A percentile compares a stretch with the other conserved stretches of the same genome.
Evolutionary conservation across 2,888 invertebrate species (phyloP).

Genomic region (Pseudoips prasinana): DNA sequence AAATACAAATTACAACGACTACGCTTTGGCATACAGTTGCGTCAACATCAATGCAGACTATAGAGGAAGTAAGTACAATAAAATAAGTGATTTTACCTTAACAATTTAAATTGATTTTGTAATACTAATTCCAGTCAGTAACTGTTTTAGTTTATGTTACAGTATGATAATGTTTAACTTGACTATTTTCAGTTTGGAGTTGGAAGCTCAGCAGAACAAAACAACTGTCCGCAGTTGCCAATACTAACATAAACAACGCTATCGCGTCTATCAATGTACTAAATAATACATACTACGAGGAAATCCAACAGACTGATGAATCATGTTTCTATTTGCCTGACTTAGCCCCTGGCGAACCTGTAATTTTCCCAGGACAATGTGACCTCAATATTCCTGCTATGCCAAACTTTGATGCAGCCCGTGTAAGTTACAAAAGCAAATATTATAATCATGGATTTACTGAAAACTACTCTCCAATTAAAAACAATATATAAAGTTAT

Average conservation of each 20-base stretch:
- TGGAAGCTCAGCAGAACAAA: slow-evolving; percentile 61
- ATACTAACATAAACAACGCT: slow-evolving; percentile 39
- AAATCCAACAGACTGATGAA: slow-evolving; percentile 40
- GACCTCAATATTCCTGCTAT: slow-evolving; percentile 43
- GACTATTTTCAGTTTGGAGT: slow-evolving; percentile 48
- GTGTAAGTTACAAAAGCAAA: slow-evolving; percentile 41
- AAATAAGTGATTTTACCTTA: not conserved
- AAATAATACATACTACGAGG: slow-evolving; percentile 46
- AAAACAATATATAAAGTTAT: not conserved
- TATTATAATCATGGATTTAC: not conserved
- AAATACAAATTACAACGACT: slow-evolving; percentile 82
- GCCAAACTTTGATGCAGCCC: slow-evolving; percentile 40
- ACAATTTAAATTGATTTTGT: not conserved
- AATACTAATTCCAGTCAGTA: too few relatives aligned
- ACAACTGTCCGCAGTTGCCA: slow-evolving; percentile 33
- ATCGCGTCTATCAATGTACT: slow-evolving; percentile 42
- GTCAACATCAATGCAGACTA: slow-evolving; percentile 43
- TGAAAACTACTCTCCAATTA: not conserved
- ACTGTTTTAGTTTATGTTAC: too few relatives aligned
- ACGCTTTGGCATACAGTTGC: slow-evolving; percentile 84
- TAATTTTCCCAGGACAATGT: slow-evolving; percentile 53
- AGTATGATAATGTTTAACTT: too few relatives aligned
- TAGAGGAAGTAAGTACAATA: slow-evolving; percentile 42
- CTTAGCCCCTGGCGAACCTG: slow-evolving; percentile 37
- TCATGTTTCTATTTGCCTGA: slow-evolving; percentile 59